Evolutionary conservation across 2,113 vertebrate species (phyloP), one percentile per base, ranked within the genome.

Genomic region (Condylura cristata): DNA sequence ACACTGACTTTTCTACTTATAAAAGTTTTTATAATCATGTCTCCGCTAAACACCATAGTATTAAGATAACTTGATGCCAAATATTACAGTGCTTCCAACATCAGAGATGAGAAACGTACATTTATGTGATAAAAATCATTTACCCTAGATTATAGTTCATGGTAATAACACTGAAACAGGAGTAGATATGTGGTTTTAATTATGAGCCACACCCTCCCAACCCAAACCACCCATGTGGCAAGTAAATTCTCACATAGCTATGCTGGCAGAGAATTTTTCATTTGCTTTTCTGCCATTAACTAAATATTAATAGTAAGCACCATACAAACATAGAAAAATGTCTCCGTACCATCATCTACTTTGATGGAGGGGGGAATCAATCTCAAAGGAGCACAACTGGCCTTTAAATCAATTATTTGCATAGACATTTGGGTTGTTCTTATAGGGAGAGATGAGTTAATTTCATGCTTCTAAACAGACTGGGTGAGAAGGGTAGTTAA

Each of bases 101-200:
- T 95, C 90, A 93, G 75, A 95, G 48, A 94, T 81, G 80, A 63
- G 83, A 96, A 91, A 94, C 37, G 72, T 74, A 89, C 74, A 32
- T 75, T 89, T 82, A 89, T 60, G 46, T 89, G 85, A 96, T 93
- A 96, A 87, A 87, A 89, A 96, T 80, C 92, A 94, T 80, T 89
- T 94, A 95, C 44, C 30, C 60, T 85, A 94, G 86, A 91, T 87
- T 84, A 39, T 95, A 87, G 91, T 46, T 95, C 84, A 92, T 13
- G 8, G 48, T 95, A 93, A 93, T 70, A 46, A 94, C 32, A 94
- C 5, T 81, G 61, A 87, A 93, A 89, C 11, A 87, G 18, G 51
- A 86, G 37, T 24, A 91, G 89, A 86, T 84, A 93, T 0, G 41
- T 94, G 75, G 34, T 94, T 95, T 89, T 91, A 89, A 93, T 89